Evolutionary conservation across 92 coral and sea anemone species (phyloP).

Genomic region (Heliopora coerulea): DNA sequence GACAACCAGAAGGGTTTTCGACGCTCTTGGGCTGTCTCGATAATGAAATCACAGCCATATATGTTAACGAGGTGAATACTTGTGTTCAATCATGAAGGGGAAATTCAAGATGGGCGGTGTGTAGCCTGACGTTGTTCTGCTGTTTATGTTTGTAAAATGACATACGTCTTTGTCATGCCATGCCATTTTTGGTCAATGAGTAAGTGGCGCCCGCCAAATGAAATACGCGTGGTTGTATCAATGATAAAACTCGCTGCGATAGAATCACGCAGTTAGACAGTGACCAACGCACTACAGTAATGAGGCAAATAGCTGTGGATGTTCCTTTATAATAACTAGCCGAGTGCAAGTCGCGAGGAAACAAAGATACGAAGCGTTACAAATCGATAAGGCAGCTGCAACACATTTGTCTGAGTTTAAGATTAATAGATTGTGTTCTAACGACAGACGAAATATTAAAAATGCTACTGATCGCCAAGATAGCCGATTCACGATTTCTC

Average conservation of each 20-base stretch:
- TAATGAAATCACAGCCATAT: constrained; percentile 35
- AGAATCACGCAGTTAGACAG: too few relatives aligned
- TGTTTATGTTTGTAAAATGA: constrained; percentile 41
- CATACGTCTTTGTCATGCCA: constrained; percentile 30
- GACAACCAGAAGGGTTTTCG: not conserved
- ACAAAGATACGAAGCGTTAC: not conserved
- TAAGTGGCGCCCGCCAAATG: constrained; percentile 31
- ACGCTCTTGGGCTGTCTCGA: not conserved
- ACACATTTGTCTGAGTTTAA: constrained; percentile 30
- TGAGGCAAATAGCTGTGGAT: too few relatives aligned
- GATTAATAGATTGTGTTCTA: constrained; percentile 29
- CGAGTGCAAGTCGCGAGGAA: not conserved
- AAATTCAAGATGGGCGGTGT: constrained; percentile 37
- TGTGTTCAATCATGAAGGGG: constrained; percentile 23
- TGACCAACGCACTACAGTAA: too few relatives aligned
- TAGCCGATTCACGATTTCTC: not conserved
- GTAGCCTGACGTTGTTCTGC: constrained; percentile 37
- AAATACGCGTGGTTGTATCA: not conserved
- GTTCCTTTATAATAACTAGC: not conserved
- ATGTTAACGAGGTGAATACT: constrained; percentile 46
- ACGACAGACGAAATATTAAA: constrained; percentile 38
- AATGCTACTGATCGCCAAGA: constrained; percentile 24
- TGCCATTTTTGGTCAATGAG: constrained; percentile 43
- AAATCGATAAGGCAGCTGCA: constrained; percentile 34
- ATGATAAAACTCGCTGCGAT: constrained; percentile 6